A percentile compares a stretch with the other conserved stretches of the same genome.
These are phyloP conservation scores for Morpho deidamia DNA, from an alignment of 2,888 invertebrate genomes.

Conservation along the genomic window DNA sequence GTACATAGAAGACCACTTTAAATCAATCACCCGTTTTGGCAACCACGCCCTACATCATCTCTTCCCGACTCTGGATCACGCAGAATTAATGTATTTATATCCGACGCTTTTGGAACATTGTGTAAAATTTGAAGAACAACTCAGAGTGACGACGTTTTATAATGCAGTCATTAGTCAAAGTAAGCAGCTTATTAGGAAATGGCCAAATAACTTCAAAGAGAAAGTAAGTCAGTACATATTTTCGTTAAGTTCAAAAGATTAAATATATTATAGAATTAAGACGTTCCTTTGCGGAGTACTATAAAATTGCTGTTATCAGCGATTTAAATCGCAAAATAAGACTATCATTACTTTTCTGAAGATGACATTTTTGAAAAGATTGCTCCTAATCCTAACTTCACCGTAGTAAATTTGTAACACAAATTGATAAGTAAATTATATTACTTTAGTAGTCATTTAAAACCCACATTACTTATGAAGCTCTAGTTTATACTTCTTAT, in stretches of 20 bases:
- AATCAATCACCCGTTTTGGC: constrained; percentile 85
- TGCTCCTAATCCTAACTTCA: no score
- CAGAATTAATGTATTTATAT: constrained; percentile 81
- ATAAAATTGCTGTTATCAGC: no score
- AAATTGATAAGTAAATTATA: no score
- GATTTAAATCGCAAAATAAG: no score
- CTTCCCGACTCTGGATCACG: constrained; percentile 89
- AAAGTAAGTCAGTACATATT: background rate
- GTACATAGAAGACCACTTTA: constrained; percentile 80
- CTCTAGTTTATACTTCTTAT: no score
- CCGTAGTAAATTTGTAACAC: no score
- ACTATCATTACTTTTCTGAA: no score
- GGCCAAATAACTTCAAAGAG: constrained; percentile 48
- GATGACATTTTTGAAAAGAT: no score
- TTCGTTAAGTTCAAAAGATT: background rate
- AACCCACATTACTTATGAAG: no score
- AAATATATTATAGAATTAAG: no score
- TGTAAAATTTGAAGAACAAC: constrained; percentile 78
- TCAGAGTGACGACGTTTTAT: constrained; percentile 72
- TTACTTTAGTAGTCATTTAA: no score
- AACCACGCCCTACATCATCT: constrained; percentile 89
- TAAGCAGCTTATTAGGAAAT: constrained; percentile 59
- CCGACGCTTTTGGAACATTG: constrained; percentile 81
- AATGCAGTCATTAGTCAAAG: constrained; percentile 83
- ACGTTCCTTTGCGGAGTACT: no score